Base-by-base conservation (phyloP, 2,797 vertebrate species). In the Bufotes viridis region DNA sequence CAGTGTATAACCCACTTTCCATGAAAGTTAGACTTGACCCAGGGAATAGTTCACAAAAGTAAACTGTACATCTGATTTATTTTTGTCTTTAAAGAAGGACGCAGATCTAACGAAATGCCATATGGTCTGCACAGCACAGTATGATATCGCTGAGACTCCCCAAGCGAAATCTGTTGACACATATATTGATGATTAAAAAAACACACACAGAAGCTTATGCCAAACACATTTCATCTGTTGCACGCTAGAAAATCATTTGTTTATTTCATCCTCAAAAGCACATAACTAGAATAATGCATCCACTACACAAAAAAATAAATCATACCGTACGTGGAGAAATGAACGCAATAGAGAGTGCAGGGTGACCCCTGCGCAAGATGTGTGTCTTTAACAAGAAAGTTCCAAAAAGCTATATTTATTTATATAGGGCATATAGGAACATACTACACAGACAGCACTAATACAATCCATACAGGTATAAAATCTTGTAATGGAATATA, bases 61-160 rank as follows among this genome's bases (percentile, higher is more conserved):
- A 55, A 49, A 69, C 14, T 0, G 34, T 7, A 22, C 4, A 26
- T 24, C 1, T 13, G 11, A 26, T 24, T 58, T 81, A n/a, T 53
- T 87, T 78, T 51, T 74, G 53, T 20, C 78, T 57, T 72, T 80
- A 34, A 53, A 81, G 34, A 82, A 12, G 49, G 34, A 81, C 57
- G 34, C 7, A 74, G 55, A 26, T 87, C 78, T 70, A 80, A 80
- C 57, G 15, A 80, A 51, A 74, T 61, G 69, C 86, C 86, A 87
- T 87, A 87, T 87, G 86, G 86, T 65, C n/a, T 22, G 42, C 26
- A 34, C 76, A n/a, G 75, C 63, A 22, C 85, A 69, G 85, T 55
- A 60, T 72, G 78, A 87, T 81, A 81, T 87, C 81, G 78, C 85
- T 57, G 29, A 87, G 60, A 76, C 57, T 88, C 87, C 81, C 87